phyloP scores from a whole-genome alignment of 2,888 invertebrate species.

The Epistrophella euchroma region DNA sequence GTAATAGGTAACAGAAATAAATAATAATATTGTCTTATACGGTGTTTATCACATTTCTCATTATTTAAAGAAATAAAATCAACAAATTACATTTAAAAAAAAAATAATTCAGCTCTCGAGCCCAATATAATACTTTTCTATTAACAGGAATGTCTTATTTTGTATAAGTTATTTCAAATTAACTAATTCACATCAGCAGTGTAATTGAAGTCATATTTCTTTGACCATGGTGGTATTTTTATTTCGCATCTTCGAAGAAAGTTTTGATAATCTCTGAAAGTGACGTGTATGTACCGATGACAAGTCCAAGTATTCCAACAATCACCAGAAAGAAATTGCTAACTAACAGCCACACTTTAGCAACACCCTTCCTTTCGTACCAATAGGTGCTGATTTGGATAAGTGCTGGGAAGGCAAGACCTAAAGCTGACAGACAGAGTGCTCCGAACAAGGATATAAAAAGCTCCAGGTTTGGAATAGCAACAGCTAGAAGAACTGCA shows the following conservation, averaged over 20 bases:
- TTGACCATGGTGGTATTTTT: neutral
- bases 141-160: slow-evolving; percentile 73
- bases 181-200: slow-evolving; percentile 32
- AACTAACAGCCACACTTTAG: slow-evolving; percentile 86
- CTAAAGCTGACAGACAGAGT: slow-evolving; percentile 93
- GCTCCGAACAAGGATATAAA: slow-evolving; percentile 95
- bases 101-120: slow-evolving; percentile 31
- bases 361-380: slow-evolving; percentile 86
- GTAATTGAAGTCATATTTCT: neutral
- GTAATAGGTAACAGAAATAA: slow-evolving; percentile 28
- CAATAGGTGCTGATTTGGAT: slow-evolving; percentile 94
- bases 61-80: slow-evolving; percentile 56
- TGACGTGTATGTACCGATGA: slow-evolving; percentile 89
- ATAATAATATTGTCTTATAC: slow-evolving; percentile 55
- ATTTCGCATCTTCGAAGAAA: slow-evolving; percentile 82
- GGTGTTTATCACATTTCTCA: slow-evolving; percentile 73
- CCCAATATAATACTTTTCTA: slow-evolving; percentile 70
- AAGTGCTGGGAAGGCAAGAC: slow-evolving; percentile 95
- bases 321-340: slow-evolving; percentile 87
- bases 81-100: slow-evolving; percentile 49
- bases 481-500: slow-evolving; percentile 92
- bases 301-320: slow-evolving; percentile 88
- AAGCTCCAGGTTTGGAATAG: slow-evolving; percentile 92
- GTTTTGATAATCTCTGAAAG: slow-evolving; percentile 87
- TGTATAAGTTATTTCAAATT: slow-evolving; percentile 43